phyloP scores from a whole-genome alignment of 1,140 invertebrate genomes.

The Gonatopus flavifemur region DNA sequence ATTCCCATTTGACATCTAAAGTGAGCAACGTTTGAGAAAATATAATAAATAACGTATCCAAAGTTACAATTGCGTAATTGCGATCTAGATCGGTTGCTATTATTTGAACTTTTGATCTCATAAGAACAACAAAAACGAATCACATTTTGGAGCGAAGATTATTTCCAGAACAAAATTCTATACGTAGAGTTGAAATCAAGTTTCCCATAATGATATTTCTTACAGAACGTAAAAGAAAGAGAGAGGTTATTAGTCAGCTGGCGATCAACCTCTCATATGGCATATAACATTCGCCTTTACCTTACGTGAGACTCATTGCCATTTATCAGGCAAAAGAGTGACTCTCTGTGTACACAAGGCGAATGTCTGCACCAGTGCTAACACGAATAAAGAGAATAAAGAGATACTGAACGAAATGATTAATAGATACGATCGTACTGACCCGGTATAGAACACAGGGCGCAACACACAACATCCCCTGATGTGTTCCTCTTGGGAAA shows the following conservation, averaged over 20 bases:
- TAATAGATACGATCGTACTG: slow-evolving; percentile 35
- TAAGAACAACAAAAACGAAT: no score
- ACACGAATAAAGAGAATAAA: slow-evolving; percentile 4
- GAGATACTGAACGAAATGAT: slow-evolving; percentile 21
- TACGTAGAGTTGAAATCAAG: no score
- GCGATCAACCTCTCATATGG: slow-evolving; percentile 27
- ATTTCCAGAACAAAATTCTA: no score
- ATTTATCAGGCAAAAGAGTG: slow-evolving; percentile 33
- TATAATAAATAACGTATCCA: no score
- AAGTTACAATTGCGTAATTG: no score
- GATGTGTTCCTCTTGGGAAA: slow-evolving; percentile 22
- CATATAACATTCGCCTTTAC: slow-evolving; percentile 25
- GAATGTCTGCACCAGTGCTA: slow-evolving; percentile 14
- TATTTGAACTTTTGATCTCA: no score
- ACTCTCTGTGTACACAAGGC: slow-evolving; percentile 18
- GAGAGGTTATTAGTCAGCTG: slow-evolving; percentile 28
- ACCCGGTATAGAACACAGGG: slow-evolving; percentile 20
- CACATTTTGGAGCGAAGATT: no score
- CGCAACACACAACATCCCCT: slow-evolving; percentile 17
- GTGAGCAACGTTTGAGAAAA: no score
- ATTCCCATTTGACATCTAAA: no score
- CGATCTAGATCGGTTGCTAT: no score
- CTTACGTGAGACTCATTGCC: slow-evolving; percentile 23
- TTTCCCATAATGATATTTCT: no score
- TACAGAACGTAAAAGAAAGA: no score